These are phyloP conservation scores for Lasioglossum vierecki DNA, from an alignment of 2,888 invertebrate species.

Conservation along the genomic window DNA sequence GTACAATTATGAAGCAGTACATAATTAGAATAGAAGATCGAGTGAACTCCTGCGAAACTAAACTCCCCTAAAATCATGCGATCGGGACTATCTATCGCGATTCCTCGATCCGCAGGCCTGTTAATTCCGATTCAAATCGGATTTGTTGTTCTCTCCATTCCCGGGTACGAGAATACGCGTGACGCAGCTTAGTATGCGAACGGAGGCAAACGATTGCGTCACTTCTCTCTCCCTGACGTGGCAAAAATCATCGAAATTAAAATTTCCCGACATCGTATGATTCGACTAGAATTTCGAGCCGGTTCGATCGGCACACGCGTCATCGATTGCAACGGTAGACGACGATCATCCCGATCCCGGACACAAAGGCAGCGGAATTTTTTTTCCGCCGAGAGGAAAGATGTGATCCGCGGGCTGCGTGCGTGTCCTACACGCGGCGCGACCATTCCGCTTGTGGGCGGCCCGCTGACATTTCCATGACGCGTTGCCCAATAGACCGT, in stretches of 20 bases:
- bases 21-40: too few relatives aligned
- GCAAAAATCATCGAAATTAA: neutral
- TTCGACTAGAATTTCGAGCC: neutral
- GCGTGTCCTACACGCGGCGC: constrained; percentile 75
- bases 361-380: constrained; percentile 51
- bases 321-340: constrained; percentile 39
- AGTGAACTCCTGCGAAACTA: too few relatives aligned
- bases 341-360: constrained; percentile 47
- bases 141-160: neutral
- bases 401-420: constrained; percentile 65
- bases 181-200: neutral
- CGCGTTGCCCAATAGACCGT: constrained; percentile 71
- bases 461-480: constrained; percentile 76
- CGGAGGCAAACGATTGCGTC: constrained; percentile 26
- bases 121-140: constrained; percentile 4
- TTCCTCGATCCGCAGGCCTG: neutral
- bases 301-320: neutral
- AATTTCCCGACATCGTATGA: neutral
- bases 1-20: too few relatives aligned
- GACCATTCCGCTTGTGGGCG: constrained; percentile 76
- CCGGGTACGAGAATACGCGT: constrained; percentile 11
- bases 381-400: constrained; percentile 47
- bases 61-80: too few relatives aligned
- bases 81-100: too few relatives aligned
- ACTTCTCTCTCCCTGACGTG: neutral